Evolutionary conservation across 1,140 invertebrate species (phyloP).

Genomic region (Atopsyche davidsoni): DNA sequence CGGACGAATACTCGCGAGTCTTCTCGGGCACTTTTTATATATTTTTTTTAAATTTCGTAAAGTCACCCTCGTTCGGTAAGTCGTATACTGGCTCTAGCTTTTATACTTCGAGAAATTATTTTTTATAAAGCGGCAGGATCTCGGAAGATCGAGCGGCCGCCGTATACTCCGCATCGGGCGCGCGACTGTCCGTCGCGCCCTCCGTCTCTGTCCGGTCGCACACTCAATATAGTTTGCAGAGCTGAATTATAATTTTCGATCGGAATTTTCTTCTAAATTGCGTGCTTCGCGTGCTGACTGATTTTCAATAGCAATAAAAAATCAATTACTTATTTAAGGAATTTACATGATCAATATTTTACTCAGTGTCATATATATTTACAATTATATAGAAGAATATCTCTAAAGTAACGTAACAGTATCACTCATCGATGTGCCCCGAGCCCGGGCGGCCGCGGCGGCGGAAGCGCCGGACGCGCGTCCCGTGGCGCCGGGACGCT

Average conservation of each 20-base stretch:
- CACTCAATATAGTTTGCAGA: conserved; percentile 21
- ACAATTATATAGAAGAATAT: conserved; percentile 27
- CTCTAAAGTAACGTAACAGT: conserved; percentile 21
- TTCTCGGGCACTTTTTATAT: no score
- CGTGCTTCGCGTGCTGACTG: conserved; percentile 54
- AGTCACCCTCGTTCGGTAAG: no score
- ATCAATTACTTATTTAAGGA: conserved; percentile 51
- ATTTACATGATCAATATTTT: conserved; percentile 49
- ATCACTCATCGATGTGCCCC: conserved; percentile 19
- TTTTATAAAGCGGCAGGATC: no score
- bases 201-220: no score
- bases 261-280: conserved; percentile 47
- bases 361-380: conserved; percentile 29
- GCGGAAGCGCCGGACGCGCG: neutral
- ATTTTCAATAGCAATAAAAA: conserved; percentile 55
- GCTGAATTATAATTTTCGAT: conserved; percentile 23
- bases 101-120: no score
- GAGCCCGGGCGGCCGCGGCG: neutral
- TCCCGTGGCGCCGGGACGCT: conserved; percentile 3
- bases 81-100: no score
- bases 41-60: no score
- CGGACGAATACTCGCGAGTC: no score
- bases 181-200: no score
- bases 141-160: no score
- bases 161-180: no score